A percentile compares a stretch with the other conserved stretches of the same genome.
Evolutionary conservation across 2,113 vertebrate species (phyloP).

Genomic region (Maccullochella peelii): DNA sequence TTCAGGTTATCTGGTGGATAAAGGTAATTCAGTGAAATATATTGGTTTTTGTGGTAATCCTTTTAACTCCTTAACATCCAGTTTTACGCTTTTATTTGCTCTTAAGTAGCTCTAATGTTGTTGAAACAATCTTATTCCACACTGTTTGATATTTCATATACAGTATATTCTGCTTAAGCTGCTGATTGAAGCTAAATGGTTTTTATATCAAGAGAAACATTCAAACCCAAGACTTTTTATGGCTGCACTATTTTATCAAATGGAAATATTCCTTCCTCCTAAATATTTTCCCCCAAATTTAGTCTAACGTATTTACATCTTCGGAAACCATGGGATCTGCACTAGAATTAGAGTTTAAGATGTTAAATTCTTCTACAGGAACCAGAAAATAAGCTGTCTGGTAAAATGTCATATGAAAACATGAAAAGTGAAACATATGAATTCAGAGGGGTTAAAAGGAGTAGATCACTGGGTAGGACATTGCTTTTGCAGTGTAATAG

Average conservation of each 20-base stretch:
- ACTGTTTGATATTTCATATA: not conserved
- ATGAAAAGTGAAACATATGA: not conserved
- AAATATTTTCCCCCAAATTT: not conserved
- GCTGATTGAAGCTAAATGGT: not conserved
- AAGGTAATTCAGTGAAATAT: conserved; percentile 31
- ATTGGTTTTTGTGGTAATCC: not conserved
- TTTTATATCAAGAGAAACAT: not conserved
- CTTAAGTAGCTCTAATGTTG: not conserved
- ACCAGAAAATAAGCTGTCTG: not conserved
- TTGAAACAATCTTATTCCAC: conserved; percentile 3
- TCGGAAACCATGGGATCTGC: not conserved
- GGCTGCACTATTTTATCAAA: not conserved
- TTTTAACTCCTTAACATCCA: conserved; percentile 17
- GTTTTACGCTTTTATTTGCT: conserved; percentile 8
- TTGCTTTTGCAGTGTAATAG: not conserved
- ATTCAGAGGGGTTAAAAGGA: not conserved
- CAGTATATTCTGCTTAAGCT: not conserved
- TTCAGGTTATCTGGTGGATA: conserved; percentile 43
- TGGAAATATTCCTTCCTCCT: not conserved
- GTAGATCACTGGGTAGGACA: not conserved
- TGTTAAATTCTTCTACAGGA: not conserved
- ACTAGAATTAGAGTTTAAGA: not conserved
- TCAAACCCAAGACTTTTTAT: not conserved
- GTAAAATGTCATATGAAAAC: not conserved
- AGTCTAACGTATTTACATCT: not conserved